Percentiles rank a stretch among this genome's conserved stretches.
Conservation (phyloP, 92 coral and sea anemone genomes). For the Heteractis magnifica region DNA sequence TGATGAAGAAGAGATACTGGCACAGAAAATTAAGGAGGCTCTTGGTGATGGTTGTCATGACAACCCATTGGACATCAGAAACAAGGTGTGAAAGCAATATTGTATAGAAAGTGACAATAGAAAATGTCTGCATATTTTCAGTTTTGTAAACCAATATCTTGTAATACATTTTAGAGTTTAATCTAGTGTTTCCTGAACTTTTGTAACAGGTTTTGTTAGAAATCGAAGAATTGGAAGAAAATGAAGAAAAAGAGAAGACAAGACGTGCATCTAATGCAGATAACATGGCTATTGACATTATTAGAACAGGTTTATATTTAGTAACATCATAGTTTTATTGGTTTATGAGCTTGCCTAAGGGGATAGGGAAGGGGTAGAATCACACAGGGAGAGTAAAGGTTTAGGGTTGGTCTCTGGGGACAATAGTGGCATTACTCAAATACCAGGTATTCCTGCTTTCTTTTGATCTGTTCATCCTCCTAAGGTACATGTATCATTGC, state of each 20-base stretch:
- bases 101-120: not conserved
- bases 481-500: too few relatives aligned
- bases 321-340: not conserved
- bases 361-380: not conserved
- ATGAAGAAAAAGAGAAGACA: slow-evolving; percentile 50
- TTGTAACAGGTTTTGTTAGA: slow-evolving; percentile 61
- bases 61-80: slow-evolving; percentile 68
- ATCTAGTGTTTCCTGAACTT: not conserved
- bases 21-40: slow-evolving; percentile 64
- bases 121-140: not conserved
- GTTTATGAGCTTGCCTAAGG: not conserved
- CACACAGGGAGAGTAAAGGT: too few relatives aligned
- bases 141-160: too few relatives aligned
- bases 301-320: slow-evolving; percentile 59
- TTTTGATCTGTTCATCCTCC: too few relatives aligned
- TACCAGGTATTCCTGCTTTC: too few relatives aligned
- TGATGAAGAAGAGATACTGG: slow-evolving; percentile 55
- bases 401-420: too few relatives aligned
- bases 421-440: too few relatives aligned
- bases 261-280: slow-evolving; percentile 32
- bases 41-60: slow-evolving; percentile 70
- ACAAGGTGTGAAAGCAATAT: slow-evolving; percentile 34
- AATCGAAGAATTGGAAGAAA: slow-evolving; percentile 61
- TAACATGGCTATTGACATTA: slow-evolving; percentile 63
- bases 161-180: not conserved